Evolutionary conservation across 2,797 vertebrate species (phyloP).

Genomic region (Cossypha niveicapilla): DNA sequence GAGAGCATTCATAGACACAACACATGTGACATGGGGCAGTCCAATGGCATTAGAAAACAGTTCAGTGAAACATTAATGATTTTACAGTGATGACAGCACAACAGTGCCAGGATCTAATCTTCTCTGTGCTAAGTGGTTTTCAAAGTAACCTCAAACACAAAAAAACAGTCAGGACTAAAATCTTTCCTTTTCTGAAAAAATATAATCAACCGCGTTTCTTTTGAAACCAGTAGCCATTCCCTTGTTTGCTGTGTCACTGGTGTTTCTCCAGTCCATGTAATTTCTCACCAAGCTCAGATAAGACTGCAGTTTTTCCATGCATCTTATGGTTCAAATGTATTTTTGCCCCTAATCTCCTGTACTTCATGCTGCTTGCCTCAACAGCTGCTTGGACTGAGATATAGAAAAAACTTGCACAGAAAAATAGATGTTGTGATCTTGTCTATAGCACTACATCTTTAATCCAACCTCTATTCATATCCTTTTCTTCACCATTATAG

Average conservation of each 20-base stretch:
- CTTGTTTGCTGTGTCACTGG: neutral
- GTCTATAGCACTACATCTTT: neutral
- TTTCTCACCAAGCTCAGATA: neutral
- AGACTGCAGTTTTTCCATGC: neutral
- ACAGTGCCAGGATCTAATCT: neutral
- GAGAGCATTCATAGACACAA: conserved; percentile 32
- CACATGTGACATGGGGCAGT: conserved; percentile 22
- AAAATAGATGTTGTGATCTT: neutral
- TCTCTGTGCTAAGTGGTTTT: neutral
- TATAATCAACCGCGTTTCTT: neutral
- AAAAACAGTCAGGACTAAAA: neutral
- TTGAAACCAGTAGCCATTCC: neutral
- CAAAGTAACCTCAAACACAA: neutral
- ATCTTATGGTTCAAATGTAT: neutral
- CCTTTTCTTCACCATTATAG: neutral
- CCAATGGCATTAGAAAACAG: conserved; percentile 34
- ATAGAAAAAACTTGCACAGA: neutral
- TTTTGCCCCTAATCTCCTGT: neutral
- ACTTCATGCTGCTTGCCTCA: neutral
- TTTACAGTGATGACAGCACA: conserved; percentile 19
- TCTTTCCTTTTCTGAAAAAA: neutral
- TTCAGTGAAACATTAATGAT: conserved; percentile 50
- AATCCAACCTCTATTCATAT: neutral
- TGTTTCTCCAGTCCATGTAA: neutral
- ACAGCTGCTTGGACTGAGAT: neutral